Percentiles rank a stretch among this genome's conserved stretches.
Evolutionary conservation across 2,797 vertebrate species (phyloP).

Genomic region (Argentina silus): DNA sequence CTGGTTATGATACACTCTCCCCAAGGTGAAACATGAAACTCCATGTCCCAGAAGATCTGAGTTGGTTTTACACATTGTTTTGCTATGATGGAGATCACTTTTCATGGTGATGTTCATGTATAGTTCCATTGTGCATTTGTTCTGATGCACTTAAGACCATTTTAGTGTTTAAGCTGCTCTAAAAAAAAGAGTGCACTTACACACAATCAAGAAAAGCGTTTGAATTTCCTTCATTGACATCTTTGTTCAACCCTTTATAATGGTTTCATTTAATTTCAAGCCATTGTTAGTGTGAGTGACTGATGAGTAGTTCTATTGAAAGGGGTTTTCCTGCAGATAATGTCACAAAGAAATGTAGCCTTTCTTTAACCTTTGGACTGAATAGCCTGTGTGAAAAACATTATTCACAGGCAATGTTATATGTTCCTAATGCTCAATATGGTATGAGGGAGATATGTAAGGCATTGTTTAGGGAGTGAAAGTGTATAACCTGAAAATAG

Average conservation of each 20-base stretch:
- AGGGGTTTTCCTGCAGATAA: slow-evolving; percentile 17
- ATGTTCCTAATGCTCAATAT: slow-evolving; percentile 2
- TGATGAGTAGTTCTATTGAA: slow-evolving; percentile 40
- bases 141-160: background rate
- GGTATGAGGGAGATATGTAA: background rate
- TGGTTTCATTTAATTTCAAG: slow-evolving; percentile 41
- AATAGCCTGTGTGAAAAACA: slow-evolving; percentile 7
- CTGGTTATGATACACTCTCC: slow-evolving; percentile 37
- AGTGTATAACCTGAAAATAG: no score
- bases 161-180: slow-evolving; percentile 24
- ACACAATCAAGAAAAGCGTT: slow-evolving; percentile 9
- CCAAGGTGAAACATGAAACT: slow-evolving; percentile 61
- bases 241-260: slow-evolving; percentile 30
- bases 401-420: slow-evolving; percentile 18
- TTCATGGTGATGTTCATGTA: slow-evolving; percentile 38
- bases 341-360: slow-evolving; percentile 9
- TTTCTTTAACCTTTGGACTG: slow-evolving; percentile 11
- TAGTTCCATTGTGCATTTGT: slow-evolving; percentile 16
- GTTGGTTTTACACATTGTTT: slow-evolving; percentile 40
- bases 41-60: slow-evolving; percentile 24
- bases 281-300: slow-evolving; percentile 42
- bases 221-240: slow-evolving; percentile 1
- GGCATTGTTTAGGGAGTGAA: no score
- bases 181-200: background rate
- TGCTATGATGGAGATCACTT: slow-evolving; percentile 49